Evolutionary conservation across 2,888 invertebrate genomes (phyloP).

Genomic region (Acrobasis suavella): DNA sequence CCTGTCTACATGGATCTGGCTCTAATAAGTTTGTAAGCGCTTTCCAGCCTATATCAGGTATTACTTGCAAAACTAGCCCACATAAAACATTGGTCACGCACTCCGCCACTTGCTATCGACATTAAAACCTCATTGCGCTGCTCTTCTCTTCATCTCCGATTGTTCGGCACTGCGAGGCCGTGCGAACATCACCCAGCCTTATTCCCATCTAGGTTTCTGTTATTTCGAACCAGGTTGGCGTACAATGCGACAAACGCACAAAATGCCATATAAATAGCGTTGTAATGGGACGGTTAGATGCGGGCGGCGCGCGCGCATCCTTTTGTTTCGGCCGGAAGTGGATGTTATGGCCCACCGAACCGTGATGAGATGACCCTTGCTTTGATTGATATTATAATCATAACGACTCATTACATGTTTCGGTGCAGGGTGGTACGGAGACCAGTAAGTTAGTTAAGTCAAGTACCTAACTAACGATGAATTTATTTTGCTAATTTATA

Average conservation of each 20-base stretch:
- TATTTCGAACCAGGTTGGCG: slow-evolving; percentile 52
- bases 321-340: slow-evolving; percentile 55
- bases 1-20: too few relatives aligned
- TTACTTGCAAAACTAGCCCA: too few relatives aligned
- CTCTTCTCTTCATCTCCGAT: slow-evolving; percentile 3
- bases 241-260: slow-evolving; percentile 54
- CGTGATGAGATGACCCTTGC: slow-evolving; percentile 35
- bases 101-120: neutral
- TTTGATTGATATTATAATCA: slow-evolving; percentile 33
- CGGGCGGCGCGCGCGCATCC: slow-evolving; percentile 47
- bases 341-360: slow-evolving; percentile 29
- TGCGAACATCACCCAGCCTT: slow-evolving; percentile 13
- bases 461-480: neutral
- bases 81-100: too few relatives aligned
- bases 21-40: too few relatives aligned
- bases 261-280: slow-evolving; percentile 72
- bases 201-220: slow-evolving; percentile 39
- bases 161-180: slow-evolving; percentile 10
- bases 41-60: too few relatives aligned
- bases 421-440: neutral
- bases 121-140: neutral
- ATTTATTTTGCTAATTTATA: too few relatives aligned
- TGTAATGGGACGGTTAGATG: slow-evolving; percentile 62
- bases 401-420: slow-evolving; percentile 19
- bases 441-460: too few relatives aligned